These are phyloP conservation scores for Dolichopus griseipennis DNA, from an alignment of 2,888 invertebrate genomes.

Conservation along the genomic window DNA sequence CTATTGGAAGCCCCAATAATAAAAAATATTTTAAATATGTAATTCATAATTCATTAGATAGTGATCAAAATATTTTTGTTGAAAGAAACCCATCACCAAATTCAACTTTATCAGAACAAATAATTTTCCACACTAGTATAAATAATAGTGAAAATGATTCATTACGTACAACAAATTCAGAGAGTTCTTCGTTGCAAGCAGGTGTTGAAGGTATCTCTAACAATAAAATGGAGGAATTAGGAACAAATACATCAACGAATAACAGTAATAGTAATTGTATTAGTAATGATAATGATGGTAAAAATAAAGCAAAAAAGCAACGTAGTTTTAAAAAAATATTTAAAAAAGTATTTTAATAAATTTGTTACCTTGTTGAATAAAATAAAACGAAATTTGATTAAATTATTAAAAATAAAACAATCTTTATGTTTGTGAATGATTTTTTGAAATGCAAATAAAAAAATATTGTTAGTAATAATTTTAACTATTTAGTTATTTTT, in stretches of 20 bases:
- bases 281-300: conserved; percentile 33
- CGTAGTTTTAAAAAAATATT: conserved; percentile 67
- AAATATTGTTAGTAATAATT: not conserved
- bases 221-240: not conserved
- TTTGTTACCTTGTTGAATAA: conserved; percentile 15
- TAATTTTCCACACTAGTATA: conserved; percentile 27
- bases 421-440: not conserved
- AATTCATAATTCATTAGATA: not conserved
- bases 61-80: not conserved
- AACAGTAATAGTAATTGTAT: conserved; percentile 18
- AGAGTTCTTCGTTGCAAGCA: not conserved
- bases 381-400: conserved; percentile 22
- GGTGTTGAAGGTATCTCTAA: not conserved
- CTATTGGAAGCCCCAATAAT: conserved; percentile 14
- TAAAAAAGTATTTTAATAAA: conserved; percentile 64
- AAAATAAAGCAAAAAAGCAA: conserved; percentile 47
- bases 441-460: not conserved
- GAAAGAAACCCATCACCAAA: conserved; percentile 16
- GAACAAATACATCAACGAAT: conserved; percentile 14
- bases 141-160: conserved; percentile 34
- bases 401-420: conserved; percentile 21
- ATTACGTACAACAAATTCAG: conserved; percentile 29
- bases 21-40: not conserved
- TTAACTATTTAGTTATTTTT: no score
- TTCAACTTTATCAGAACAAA: conserved; percentile 20